A percentile compares a stretch with the other conserved stretches of the same genome.
phyloP scores from a whole-genome alignment of 2,113 vertebrate species.

The Anguilla japonica region DNA sequence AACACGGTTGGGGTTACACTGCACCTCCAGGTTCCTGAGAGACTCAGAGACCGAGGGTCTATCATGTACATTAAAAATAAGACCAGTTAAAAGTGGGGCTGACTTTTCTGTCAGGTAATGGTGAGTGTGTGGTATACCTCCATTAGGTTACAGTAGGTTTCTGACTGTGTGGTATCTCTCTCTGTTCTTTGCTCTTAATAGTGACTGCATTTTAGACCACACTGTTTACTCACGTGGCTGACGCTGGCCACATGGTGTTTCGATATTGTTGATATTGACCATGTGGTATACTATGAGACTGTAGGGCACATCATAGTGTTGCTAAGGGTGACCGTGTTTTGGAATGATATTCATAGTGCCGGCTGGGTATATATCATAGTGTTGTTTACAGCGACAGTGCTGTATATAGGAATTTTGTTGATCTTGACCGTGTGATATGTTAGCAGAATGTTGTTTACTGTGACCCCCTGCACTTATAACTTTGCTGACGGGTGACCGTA shows the following conservation, averaged over 20 bases:
- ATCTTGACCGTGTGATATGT: not conserved
- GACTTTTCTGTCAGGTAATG: not conserved
- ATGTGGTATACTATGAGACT: not conserved
- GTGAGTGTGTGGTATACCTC: not conserved
- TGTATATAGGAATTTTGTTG: too few species aligned
- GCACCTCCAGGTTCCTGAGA: not conserved
- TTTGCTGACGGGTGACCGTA: too few species aligned
- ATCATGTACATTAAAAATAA: not conserved
- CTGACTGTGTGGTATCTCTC: not conserved
- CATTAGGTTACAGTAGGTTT: not conserved
- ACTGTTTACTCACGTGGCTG: not conserved
- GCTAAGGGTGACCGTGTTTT: too few species aligned
- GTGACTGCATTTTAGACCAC: not conserved
- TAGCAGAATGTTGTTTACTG: too few species aligned
- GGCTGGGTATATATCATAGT: too few species aligned
- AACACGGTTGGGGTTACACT: not conserved
- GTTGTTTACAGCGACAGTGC: too few species aligned
- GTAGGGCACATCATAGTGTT: too few species aligned
- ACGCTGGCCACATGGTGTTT: not conserved
- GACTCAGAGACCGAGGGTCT: not conserved
- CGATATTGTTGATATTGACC: not conserved
- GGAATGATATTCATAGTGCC: too few species aligned
- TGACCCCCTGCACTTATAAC: too few species aligned
- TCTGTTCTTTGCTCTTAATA: not conserved
- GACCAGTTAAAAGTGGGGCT: not conserved